phyloP scores from a whole-genome alignment of 2,797 vertebrate genomes.

The Brachyalestes nurse region DNA sequence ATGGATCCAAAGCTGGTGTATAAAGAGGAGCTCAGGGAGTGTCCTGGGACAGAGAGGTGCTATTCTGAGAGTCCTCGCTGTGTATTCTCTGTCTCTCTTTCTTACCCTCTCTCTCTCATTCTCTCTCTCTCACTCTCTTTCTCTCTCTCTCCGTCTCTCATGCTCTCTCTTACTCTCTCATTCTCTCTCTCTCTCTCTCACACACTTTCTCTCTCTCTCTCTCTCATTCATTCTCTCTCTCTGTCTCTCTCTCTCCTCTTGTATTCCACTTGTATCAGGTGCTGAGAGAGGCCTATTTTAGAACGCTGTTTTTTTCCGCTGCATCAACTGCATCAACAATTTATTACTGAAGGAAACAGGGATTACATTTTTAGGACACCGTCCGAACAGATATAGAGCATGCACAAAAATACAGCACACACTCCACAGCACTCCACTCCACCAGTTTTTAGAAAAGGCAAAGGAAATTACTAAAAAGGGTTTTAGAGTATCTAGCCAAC shows the following conservation, averaged over 20 bases:
- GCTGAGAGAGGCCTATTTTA: slow-evolving; percentile 28
- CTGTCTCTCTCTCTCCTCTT: background rate
- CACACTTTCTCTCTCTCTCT: background rate
- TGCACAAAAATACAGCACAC: background rate
- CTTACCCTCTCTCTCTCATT: too few species aligned
- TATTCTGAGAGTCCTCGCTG: slow-evolving; percentile 31
- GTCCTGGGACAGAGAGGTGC: slow-evolving; percentile 36
- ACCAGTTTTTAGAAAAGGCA: background rate
- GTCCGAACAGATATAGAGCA: slow-evolving; percentile 7
- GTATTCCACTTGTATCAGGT: slow-evolving; percentile 24
- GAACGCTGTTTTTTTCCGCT: background rate
- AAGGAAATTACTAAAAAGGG: too few species aligned
- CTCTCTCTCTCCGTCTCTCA: slow-evolving; percentile 7
- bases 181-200: background rate
- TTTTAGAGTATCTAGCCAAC: background rate
- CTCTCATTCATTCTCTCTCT: background rate
- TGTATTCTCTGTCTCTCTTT: slow-evolving; percentile 19
- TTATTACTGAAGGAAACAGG: slow-evolving; percentile 19
- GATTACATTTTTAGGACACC: slow-evolving; percentile 18
- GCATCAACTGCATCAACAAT: slow-evolving; percentile 14
- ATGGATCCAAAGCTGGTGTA: slow-evolving; percentile 7
- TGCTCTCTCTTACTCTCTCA: background rate
- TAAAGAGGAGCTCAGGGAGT: background rate
- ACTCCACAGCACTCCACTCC: slow-evolving; percentile 3
- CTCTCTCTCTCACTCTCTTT: background rate